A percentile compares a stretch with the other conserved stretches of the same genome.
Evolutionary conservation across 2,113 vertebrate genomes (phyloP).

Genomic region (Circaetus gallicus): DNA sequence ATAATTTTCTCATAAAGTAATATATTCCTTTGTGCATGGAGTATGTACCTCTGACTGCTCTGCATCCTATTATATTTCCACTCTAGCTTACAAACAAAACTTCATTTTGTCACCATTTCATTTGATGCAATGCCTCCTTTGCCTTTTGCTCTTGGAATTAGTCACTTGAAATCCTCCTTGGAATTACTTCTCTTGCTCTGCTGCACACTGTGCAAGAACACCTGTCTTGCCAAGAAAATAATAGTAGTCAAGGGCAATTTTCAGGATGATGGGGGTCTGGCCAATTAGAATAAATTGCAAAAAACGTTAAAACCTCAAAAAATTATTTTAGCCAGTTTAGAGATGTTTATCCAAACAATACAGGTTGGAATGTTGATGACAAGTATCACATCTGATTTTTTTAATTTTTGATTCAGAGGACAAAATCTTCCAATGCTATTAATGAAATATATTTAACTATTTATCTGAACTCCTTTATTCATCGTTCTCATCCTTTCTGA

Average conservation of each 20-base stretch:
- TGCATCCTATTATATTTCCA: neutral
- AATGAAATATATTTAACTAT: neutral
- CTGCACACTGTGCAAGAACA: constrained; percentile 14
- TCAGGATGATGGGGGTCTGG: neutral
- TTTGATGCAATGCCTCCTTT: neutral
- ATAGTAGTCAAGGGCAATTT: constrained; percentile 24
- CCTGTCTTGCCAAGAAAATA: constrained; percentile 33
- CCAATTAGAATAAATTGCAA: neutral
- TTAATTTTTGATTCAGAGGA: neutral
- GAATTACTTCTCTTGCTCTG: constrained; percentile 25
- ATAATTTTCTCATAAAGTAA: constrained; percentile 32
- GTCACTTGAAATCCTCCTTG: neutral
- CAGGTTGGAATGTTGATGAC: neutral
- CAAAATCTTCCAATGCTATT: neutral
- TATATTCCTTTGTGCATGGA: neutral
- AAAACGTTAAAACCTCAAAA: neutral
- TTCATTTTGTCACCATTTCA: constrained; percentile 17
- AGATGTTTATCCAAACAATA: neutral
- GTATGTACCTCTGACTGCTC: neutral
- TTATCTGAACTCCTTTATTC: neutral
- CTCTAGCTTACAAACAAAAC: constrained; percentile 1
- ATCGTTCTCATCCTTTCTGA: neutral
- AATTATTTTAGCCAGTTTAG: neutral
- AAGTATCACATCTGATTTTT: neutral
- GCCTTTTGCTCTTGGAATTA: constrained; percentile 12